A percentile compares a stretch with the other conserved stretches of the same genome.
Conservation (phyloP, 2,113 vertebrate species). For the Peucedramus taeniatus region DNA sequence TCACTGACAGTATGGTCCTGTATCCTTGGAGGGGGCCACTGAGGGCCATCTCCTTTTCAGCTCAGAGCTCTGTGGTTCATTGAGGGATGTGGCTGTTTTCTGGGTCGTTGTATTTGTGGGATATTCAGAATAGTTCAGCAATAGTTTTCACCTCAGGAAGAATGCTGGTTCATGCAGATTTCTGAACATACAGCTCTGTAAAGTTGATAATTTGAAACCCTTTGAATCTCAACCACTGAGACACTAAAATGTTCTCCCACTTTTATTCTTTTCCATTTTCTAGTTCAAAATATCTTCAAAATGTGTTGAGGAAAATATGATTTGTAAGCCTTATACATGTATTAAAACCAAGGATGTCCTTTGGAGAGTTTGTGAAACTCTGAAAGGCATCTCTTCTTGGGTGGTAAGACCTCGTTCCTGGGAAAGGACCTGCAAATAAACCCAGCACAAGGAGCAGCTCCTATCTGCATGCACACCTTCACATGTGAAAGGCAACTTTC, state of each 20-base stretch:
- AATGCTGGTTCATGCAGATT: neutral
- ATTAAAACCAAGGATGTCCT: neutral
- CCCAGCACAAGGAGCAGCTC: neutral
- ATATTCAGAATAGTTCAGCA: neutral
- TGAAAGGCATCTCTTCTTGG: neutral
- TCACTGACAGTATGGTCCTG: neutral
- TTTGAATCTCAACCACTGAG: neutral
- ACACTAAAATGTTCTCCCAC: neutral
- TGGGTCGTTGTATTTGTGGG: accelerated
- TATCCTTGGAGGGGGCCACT: neutral
- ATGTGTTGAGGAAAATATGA: neutral
- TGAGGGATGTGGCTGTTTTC: neutral
- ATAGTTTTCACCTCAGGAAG: neutral
- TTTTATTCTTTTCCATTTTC: neutral
- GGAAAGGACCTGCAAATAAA: neutral
- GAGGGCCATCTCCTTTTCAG: neutral
- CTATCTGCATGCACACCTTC: neutral
- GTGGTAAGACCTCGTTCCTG: neutral
- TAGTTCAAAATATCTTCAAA: neutral
- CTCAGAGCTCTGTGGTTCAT: neutral
- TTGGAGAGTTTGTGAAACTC: neutral
- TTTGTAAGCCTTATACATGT: neutral
- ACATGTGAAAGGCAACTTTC: accelerated
- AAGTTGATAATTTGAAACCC: neutral
- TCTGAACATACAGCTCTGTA: neutral